Evolutionary conservation across 35 echinoderm and acorn worm species (phyloP), one percentile per base, ranked within the genome.

Genomic region (Chiridota heheva): DNA sequence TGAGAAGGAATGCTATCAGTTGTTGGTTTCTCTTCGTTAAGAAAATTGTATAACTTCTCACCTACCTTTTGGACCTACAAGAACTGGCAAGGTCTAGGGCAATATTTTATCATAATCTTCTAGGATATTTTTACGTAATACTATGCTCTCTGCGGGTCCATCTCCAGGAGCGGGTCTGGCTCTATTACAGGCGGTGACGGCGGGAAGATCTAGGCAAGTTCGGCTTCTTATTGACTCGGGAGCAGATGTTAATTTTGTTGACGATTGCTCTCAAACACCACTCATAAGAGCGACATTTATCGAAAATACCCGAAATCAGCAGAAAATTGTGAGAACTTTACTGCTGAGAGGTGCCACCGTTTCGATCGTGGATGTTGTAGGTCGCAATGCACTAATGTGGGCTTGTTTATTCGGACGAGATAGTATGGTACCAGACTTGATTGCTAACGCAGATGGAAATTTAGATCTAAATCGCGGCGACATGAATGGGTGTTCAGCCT

Each of bases 201-300:
- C 91, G 0, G 85, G 85, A 36, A 60, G 91, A 47, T 81, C 79
- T 6, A 71, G 91, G 15, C 91, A 94, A 67, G 91, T 94, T 5
- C 68, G 80, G 61, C 60, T 94, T 59, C 62, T 94, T 4, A 34
- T 94, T 12, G 91, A 80, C 8, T 78, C 91, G 25, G 91, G 91
- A 4, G 55, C 70, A n/a, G 40, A 53, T 15, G 59, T 82, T 17
- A 55, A 88, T 63, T 41, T 66, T 31, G 27, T 64, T 13, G 85
- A 94, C 68, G 91, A 87, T 33, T 88, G 84, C 53, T 79, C 65
- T 0, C 86, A 94, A 73, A 83, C 85, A 17, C 56, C 91, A 15
- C 62, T 94, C 40, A 88, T 94, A 51, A 77, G 82, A 29, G 85
- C 91, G 7, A 66, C 83, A 20, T 94, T 94, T 63, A 47, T 94